phyloP scores from a whole-genome alignment of 2,888 invertebrate genomes.

The Eurytoma adleriae region DNA sequence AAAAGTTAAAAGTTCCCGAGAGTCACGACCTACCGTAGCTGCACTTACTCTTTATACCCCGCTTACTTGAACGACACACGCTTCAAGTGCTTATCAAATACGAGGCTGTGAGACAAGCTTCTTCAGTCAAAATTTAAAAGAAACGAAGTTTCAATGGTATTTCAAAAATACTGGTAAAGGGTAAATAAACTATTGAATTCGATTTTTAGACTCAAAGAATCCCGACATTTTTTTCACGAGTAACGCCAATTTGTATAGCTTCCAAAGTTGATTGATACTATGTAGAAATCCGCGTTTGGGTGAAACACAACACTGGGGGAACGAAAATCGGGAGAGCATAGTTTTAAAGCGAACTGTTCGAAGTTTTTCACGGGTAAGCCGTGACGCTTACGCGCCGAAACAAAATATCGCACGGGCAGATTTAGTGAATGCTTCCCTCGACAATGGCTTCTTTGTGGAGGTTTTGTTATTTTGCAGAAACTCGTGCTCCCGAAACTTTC shows the following conservation, averaged over 20 bases:
- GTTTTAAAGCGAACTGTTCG: too few relatives aligned
- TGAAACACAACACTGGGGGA: constrained; percentile 41
- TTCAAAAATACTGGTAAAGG: too few relatives aligned
- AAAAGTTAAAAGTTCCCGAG: constrained; percentile 48
- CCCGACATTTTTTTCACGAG: too few relatives aligned
- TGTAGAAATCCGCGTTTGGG: constrained; percentile 7
- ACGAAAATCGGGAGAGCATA: neutral
- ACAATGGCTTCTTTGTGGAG: constrained; percentile 54
- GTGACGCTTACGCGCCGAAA: constrained; percentile 26
- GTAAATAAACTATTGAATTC: too few relatives aligned
- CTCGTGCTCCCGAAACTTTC: constrained; percentile 38
- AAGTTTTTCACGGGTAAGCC: too few relatives aligned
- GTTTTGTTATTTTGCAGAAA: constrained; percentile 35
- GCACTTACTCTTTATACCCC: constrained; percentile 20
- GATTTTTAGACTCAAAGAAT: too few relatives aligned
- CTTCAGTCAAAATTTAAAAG: too few relatives aligned
- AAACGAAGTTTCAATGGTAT: too few relatives aligned
- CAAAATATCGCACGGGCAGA: constrained; percentile 46
- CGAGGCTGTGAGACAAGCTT: too few relatives aligned
- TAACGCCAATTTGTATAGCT: too few relatives aligned
- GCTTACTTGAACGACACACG: neutral
- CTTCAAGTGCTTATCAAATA: constrained; percentile 16
- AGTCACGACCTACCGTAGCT: neutral
- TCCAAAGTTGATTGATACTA: too few relatives aligned
- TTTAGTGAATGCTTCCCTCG: constrained; percentile 26